These are phyloP conservation scores for Electrophaes corylata DNA, from an alignment of 2,888 invertebrate genomes.

Conservation along the genomic window DNA sequence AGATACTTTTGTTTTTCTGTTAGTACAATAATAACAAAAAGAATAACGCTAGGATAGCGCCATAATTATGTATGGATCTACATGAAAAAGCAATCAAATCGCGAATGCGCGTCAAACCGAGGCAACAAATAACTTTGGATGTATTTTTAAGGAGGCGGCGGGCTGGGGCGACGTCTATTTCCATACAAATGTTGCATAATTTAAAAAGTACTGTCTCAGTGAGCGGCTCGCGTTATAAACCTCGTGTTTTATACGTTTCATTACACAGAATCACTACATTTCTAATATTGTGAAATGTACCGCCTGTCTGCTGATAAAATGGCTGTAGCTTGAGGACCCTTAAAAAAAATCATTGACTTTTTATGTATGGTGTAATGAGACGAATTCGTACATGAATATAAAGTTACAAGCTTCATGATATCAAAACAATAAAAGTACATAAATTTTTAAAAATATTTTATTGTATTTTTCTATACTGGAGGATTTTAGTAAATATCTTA, in stretches of 20 bases:
- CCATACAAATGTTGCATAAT: slow-evolving; percentile 83
- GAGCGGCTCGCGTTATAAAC: slow-evolving; percentile 63
- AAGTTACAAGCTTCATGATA: neutral
- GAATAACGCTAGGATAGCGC: slow-evolving; percentile 29
- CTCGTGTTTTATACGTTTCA: slow-evolving; percentile 58
- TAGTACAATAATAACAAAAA: too few species aligned
- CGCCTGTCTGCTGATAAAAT: slow-evolving; percentile 15
- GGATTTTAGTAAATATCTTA: too few species aligned
- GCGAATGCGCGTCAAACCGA: slow-evolving; percentile 69
- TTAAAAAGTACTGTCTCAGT: slow-evolving; percentile 65
- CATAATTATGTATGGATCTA: slow-evolving; percentile 59
- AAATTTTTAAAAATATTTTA: too few species aligned
- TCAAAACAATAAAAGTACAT: neutral
- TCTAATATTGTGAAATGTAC: slow-evolving; percentile 16
- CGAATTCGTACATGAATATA: neutral
- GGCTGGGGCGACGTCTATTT: slow-evolving; percentile 71
- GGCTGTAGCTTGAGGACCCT: slow-evolving; percentile 10
- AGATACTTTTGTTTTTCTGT: too few species aligned
- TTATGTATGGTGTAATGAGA: slow-evolving; percentile 15
- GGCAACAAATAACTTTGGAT: slow-evolving; percentile 71
- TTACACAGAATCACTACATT: slow-evolving; percentile 31
- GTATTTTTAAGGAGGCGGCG: slow-evolving; percentile 74
- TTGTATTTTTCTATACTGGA: too few species aligned
- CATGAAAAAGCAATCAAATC: slow-evolving; percentile 82
- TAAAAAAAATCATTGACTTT: slow-evolving; percentile 19